Conservation (phyloP, 2,888 invertebrate species). For the Catotricha subobsoleta region DNA sequence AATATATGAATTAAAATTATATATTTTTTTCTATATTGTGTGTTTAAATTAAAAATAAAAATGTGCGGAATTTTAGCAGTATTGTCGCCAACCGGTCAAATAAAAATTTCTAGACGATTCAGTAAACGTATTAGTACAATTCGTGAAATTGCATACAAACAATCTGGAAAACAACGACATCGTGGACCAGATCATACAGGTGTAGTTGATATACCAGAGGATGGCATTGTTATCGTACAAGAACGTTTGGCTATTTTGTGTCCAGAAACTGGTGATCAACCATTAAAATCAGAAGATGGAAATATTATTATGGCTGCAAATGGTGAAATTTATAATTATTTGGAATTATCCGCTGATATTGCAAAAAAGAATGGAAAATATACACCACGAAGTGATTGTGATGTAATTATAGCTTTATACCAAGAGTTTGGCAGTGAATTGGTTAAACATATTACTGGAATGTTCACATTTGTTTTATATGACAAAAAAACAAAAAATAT, state of each 20-base stretch:
- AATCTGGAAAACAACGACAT: slow-evolving; percentile 25
- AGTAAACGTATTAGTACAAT: slow-evolving; percentile 10
- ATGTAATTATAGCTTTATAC: slow-evolving; percentile 26
- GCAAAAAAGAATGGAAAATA: slow-evolving; percentile 20
- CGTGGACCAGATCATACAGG: slow-evolving; percentile 28
- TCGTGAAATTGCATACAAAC: slow-evolving; percentile 24
- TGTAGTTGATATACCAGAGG: slow-evolving; percentile 18
- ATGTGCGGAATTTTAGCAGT: slow-evolving; percentile 30
- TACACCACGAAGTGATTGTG: slow-evolving; percentile 26
- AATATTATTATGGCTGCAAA: slow-evolving; percentile 24
- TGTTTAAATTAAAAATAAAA: slow-evolving; percentile 7
- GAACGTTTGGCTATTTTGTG: slow-evolving; percentile 24
- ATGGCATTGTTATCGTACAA: slow-evolving; percentile 24
- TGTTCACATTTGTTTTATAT: slow-evolving; percentile 27
- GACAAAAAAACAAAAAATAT: slow-evolving; percentile 21
- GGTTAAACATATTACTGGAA: slow-evolving; percentile 24
- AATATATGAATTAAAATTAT: too few species aligned
- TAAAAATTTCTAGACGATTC: slow-evolving; percentile 16
- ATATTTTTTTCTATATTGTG: too few species aligned
- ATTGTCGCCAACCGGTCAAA: slow-evolving; percentile 19
- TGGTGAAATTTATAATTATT: slow-evolving; percentile 28
- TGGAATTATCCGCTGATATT: slow-evolving; percentile 22
- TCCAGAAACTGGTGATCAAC: slow-evolving; percentile 24
- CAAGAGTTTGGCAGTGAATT: slow-evolving; percentile 21
- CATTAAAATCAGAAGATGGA: slow-evolving; percentile 20